Percentiles rank a stretch among this genome's conserved stretches.
phyloP scores from a whole-genome alignment of 1,140 invertebrate species.

The Procambarus virginalis region DNA sequence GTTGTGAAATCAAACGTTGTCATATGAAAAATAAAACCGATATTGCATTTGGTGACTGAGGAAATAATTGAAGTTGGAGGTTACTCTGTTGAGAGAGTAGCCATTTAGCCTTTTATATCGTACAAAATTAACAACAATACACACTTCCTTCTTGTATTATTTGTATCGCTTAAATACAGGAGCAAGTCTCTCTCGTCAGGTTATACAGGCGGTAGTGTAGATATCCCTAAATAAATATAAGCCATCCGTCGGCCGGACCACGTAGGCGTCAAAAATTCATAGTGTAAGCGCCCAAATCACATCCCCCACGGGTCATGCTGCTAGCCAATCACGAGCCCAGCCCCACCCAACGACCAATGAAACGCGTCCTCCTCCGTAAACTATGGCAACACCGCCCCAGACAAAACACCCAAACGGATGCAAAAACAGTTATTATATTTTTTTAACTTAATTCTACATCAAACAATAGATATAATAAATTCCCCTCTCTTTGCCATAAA shows the following conservation, averaged over 20 bases:
- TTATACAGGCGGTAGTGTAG: background rate
- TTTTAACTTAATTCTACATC: background rate
- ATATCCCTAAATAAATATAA: background rate
- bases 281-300: slow-evolving; percentile 22
- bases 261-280: slow-evolving; percentile 39
- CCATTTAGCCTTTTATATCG: background rate
- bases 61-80: background rate
- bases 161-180: no score
- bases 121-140: background rate
- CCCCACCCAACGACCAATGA: slow-evolving; percentile 39
- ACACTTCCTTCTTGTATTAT: no score
- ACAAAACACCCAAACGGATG: slow-evolving; percentile 17
- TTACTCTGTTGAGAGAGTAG: background rate
- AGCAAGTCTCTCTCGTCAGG: no score
- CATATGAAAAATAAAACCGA: background rate
- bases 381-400: slow-evolving; percentile 55
- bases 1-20: background rate
- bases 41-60: background rate
- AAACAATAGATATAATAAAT: background rate
- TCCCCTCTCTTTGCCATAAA: background rate
- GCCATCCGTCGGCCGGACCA: background rate
- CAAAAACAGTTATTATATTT: slow-evolving; percentile 14
- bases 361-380: slow-evolving; percentile 11
- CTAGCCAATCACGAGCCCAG: slow-evolving; percentile 42
- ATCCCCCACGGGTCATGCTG: background rate